Evolutionary conservation across 2,797 vertebrate species (phyloP), one percentile per base, ranked within the genome.

Genomic region (Chrosomus eos): DNA sequence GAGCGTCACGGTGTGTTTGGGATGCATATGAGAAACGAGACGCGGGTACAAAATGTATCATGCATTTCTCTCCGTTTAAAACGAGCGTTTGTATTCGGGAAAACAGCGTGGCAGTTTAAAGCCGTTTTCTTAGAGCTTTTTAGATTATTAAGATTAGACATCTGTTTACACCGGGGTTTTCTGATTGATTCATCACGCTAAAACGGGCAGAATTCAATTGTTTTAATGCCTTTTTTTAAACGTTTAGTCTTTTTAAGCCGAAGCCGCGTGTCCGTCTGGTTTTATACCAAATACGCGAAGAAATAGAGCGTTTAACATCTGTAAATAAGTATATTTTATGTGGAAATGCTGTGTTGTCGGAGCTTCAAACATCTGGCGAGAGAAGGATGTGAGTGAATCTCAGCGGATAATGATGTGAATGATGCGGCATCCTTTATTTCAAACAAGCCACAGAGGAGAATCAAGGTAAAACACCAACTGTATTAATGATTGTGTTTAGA

Each of bases 341-440:
- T n/a, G 31, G 60, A 53, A 53, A 75, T 76, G 60, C 40, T 36
- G n/a, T 23, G 40, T 23, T 67, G 81, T 36, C 21, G 38, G 71
- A 14, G 38, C 71, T 66, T 66, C 71, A 75, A 40, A 83, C 81
- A 83, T 76, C 81, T 83, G 80, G 48, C 33, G 51, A 81, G 10
- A 26, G 72, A 64, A 67, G 43, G 60, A 83, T 55, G 81, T 19
- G 43, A 9, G 1, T 33, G 11, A 74, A 36, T 51, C 58, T 51
- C 9, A 33, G 53, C 40, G 5, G 7, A 26, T 51, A 33, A 82
- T 23, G 53, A 48, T 36, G 43, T 67, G 43, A 64, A 43, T 48
- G 28, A 45, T n/a, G 58, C 43, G 6, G 71, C 43, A 36, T 66
- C 70, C 9, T 64, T 51, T n/a, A 74, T 82, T 19, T 28, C 1